Conservation (phyloP, 2,797 vertebrate genomes). For the Delichon dasypus region DNA sequence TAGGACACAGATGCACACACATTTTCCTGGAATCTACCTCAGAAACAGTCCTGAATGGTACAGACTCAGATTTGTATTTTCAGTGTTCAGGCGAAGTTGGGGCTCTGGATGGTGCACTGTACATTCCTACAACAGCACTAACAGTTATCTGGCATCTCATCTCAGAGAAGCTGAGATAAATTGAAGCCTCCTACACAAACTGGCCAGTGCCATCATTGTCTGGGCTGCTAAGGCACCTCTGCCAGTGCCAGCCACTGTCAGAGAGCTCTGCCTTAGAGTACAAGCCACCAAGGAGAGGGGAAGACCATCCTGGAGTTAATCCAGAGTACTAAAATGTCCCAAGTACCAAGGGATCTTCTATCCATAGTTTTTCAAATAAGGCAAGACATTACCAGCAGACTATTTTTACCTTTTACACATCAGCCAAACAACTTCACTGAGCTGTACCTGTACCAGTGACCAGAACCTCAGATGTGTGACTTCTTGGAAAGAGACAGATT, state of each 20-base stretch:
- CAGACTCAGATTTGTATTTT: background rate
- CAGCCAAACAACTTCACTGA: background rate
- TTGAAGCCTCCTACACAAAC: background rate
- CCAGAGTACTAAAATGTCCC: background rate
- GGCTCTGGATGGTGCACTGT: background rate
- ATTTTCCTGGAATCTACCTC: background rate
- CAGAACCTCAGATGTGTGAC: background rate
- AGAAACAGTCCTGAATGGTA: background rate
- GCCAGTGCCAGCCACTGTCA: background rate
- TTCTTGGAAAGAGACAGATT: background rate
- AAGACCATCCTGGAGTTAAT: background rate
- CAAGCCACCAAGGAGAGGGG: background rate
- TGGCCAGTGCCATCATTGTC: background rate
- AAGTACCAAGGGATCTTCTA: background rate
- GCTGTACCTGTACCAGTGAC: background rate
- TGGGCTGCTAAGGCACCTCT: background rate
- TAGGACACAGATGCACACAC: accelerated
- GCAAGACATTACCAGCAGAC: background rate
- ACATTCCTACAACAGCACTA: background rate
- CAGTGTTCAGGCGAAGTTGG: background rate
- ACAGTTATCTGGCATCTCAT: background rate
- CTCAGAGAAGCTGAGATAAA: background rate
- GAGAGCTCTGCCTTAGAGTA: background rate
- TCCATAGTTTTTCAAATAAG: background rate
- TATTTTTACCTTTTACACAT: background rate